phyloP scores from a whole-genome alignment of 1,140 invertebrate genomes.

The Drosophila kohkoa region DNA sequence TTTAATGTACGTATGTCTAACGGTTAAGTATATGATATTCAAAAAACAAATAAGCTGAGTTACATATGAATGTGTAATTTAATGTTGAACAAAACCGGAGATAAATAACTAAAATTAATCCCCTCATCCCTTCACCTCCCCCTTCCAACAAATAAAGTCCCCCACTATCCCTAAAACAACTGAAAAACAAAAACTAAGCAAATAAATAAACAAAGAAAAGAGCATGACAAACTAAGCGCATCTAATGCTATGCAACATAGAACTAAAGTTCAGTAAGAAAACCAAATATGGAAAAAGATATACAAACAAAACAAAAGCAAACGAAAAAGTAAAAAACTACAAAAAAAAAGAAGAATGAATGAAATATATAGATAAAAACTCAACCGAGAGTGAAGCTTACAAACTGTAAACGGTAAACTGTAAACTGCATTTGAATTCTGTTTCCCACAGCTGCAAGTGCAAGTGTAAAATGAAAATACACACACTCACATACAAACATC shows the following conservation, averaged over 20 bases:
- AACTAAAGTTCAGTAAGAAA: conserved; percentile 65
- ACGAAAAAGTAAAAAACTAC: conserved; percentile 14
- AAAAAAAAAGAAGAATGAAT: conserved; percentile 20
- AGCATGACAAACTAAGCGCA: conserved; percentile 74
- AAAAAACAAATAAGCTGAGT: conserved; percentile 41
- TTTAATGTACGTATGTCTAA: conserved; percentile 70
- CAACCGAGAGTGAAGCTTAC: conserved; percentile 68
- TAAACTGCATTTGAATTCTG: conserved; percentile 66
- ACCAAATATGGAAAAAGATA: conserved; percentile 42
- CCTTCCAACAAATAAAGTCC: neutral
- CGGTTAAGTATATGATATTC: conserved; percentile 67
- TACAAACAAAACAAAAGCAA: conserved; percentile 37
- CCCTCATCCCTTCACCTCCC: conserved; percentile 7
- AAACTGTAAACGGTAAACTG: conserved; percentile 51
- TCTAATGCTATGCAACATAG: conserved; percentile 64
- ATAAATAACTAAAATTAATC: conserved; percentile 56
- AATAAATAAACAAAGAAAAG: conserved; percentile 54
- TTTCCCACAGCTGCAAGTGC: conserved; percentile 51
- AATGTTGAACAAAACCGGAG: conserved; percentile 47
- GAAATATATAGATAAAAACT: conserved; percentile 44
- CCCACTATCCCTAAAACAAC: conserved; percentile 17
- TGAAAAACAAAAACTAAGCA: conserved; percentile 19
- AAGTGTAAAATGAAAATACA: conserved; percentile 39
- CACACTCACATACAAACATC: conserved; percentile 31
- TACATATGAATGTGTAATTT: conserved; percentile 40